Evolutionary conservation across 2,113 vertebrate genomes (phyloP).

Genomic region (Prinia subflava): DNA sequence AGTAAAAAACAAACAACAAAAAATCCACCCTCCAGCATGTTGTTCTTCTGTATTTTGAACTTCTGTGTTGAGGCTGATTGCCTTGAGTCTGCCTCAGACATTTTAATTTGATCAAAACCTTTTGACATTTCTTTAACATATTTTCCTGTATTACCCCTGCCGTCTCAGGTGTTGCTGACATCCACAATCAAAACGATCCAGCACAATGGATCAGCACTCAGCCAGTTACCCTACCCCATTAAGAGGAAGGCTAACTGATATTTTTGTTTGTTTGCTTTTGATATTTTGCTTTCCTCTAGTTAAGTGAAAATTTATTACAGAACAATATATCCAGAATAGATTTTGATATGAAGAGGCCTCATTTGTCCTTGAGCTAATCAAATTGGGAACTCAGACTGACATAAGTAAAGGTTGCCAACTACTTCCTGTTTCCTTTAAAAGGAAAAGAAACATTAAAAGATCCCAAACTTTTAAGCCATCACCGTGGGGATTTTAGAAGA

Average conservation of each 20-base stretch:
- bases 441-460: constrained; percentile 37
- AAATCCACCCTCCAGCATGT: background rate
- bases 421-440: constrained; percentile 57
- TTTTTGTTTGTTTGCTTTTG: constrained; percentile 34
- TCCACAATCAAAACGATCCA: constrained; percentile 6
- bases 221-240: background rate
- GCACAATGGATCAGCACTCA: background rate
- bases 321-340: constrained; percentile 7
- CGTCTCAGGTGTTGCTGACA: background rate
- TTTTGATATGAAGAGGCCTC: background rate
- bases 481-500: constrained; percentile 10
- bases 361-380: constrained; percentile 19
- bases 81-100: background rate
- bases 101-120: constrained; percentile 44
- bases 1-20: background rate
- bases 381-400: background rate
- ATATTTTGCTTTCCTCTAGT: constrained; percentile 38
- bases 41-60: background rate
- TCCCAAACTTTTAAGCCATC: constrained; percentile 25
- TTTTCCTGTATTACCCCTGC: background rate
- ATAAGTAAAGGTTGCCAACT: constrained; percentile 2
- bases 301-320: constrained; percentile 21
- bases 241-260: background rate
- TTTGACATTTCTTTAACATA: constrained; percentile 4
- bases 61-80: background rate